Conservation (phyloP, 2,797 vertebrate species). For the Crenichthys baileyi region DNA sequence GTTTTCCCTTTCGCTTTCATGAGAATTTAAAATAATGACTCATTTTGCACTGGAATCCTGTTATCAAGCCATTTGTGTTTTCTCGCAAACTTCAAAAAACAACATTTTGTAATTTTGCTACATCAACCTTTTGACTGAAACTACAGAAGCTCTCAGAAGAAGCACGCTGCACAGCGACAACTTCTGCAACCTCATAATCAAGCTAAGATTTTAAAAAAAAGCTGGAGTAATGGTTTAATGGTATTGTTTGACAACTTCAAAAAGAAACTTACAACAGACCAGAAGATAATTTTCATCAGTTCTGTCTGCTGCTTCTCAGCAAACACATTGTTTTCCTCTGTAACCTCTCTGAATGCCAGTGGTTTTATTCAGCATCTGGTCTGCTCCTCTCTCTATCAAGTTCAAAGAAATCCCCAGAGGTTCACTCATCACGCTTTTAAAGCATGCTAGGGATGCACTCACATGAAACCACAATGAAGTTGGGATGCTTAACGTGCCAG, state of each 20-base stretch:
- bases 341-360: conserved; percentile 6
- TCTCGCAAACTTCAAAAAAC: background rate
- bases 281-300: background rate
- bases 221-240: conserved; percentile 23
- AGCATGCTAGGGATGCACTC: background rate
- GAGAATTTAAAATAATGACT: background rate
- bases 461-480: conserved; percentile 17
- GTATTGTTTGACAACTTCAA: conserved; percentile 45
- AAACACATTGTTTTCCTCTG: background rate
- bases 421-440: conserved; percentile 36
- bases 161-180: background rate
- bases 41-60: background rate
- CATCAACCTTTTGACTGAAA: background rate
- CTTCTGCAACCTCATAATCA: conserved; percentile 21
- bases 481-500: conserved; percentile 20
- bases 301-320: background rate
- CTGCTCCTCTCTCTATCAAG: conserved; percentile 28
- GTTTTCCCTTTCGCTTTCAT: background rate
- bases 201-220: conserved; percentile 20
- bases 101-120: too few relatives aligned
- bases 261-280: conserved; percentile 52
- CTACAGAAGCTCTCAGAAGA: background rate
- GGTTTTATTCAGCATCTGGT: conserved; percentile 23
- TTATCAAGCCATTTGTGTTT: background rate
- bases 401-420: conserved; percentile 22